Percentiles rank a stretch among this genome's conserved stretches.
phyloP scores from a whole-genome alignment of 2,797 vertebrate species.

The Carduelis carduelis region DNA sequence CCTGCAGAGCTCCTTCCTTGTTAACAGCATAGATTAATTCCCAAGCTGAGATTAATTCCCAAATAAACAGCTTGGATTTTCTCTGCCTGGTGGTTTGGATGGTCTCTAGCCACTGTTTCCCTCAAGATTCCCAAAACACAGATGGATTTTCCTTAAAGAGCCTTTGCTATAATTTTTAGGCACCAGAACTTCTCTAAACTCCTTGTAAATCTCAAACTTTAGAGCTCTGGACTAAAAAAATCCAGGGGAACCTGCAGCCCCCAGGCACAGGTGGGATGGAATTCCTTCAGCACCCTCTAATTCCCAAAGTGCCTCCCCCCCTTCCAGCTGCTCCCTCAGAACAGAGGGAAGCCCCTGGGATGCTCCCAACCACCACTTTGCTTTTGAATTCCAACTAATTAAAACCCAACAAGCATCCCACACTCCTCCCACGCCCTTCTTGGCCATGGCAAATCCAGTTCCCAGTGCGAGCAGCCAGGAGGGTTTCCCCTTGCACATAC shows the following conservation, averaged over 20 bases:
- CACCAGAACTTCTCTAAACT: neutral
- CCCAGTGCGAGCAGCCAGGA: neutral
- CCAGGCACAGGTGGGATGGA: neutral
- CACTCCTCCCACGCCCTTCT: neutral
- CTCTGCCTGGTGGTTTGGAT: neutral
- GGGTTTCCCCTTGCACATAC: accelerated
- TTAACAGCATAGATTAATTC: accelerated
- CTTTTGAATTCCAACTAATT: neutral
- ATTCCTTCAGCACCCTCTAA: neutral
- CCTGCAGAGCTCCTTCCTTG: accelerated
- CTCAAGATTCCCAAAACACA: neutral
- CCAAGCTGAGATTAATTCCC: neutral
- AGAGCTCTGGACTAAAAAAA: neutral
- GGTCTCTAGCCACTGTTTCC: neutral
- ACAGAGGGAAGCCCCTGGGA: neutral
- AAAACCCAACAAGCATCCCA: neutral
- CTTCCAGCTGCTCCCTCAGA: neutral
- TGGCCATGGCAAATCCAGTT: neutral
- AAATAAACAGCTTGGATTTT: neutral
- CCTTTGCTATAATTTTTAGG: accelerated
- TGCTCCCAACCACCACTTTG: neutral
- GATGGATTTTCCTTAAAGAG: neutral
- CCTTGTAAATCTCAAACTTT: neutral
- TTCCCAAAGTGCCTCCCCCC: accelerated
- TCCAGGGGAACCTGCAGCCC: neutral